Percentiles rank a stretch among this genome's conserved stretches.
These are phyloP conservation scores for Pogonomyrmex barbatus DNA, from an alignment of 1,140 invertebrate genomes.

Conservation along the genomic window DNA sequence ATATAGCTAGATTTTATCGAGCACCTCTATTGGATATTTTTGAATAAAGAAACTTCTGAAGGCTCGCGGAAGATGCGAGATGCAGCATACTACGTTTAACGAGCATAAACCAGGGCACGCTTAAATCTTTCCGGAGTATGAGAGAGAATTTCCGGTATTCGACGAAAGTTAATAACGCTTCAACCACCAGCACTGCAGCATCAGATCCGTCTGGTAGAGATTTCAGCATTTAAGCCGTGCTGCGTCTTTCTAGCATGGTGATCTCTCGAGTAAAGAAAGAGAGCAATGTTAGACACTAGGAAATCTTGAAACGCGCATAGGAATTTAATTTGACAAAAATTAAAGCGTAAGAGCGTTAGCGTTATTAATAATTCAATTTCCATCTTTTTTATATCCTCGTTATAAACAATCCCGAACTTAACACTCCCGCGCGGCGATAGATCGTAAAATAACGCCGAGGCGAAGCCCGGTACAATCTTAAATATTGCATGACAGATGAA, in stretches of 20 bases:
- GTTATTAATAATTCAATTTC: background rate
- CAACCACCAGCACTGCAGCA: conserved; percentile 29
- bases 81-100: conserved; percentile 47
- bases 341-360: background rate
- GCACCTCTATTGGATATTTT: conserved; percentile 21
- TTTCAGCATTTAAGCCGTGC: conserved; percentile 41
- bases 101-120: conserved; percentile 42
- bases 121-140: conserved; percentile 47
- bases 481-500: conserved; percentile 35
- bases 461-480: background rate
- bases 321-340: background rate
- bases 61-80: conserved; percentile 14
- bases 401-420: background rate
- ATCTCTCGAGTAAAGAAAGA: background rate
- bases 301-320: background rate
- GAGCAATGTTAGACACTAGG: background rate
- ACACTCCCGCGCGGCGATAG: background rate
- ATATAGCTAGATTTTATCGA: conserved; percentile 33
- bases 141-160: conserved; percentile 55
- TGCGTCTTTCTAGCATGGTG: conserved; percentile 21
- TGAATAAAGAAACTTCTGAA: conserved; percentile 55
- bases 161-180: conserved; percentile 65
- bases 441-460: background rate
- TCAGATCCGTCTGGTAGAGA: conserved; percentile 25
- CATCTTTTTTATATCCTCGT: background rate